These are phyloP conservation scores for Notolepis coatsorum DNA, from an alignment of 2,797 vertebrate species.

Conservation along the genomic window DNA sequence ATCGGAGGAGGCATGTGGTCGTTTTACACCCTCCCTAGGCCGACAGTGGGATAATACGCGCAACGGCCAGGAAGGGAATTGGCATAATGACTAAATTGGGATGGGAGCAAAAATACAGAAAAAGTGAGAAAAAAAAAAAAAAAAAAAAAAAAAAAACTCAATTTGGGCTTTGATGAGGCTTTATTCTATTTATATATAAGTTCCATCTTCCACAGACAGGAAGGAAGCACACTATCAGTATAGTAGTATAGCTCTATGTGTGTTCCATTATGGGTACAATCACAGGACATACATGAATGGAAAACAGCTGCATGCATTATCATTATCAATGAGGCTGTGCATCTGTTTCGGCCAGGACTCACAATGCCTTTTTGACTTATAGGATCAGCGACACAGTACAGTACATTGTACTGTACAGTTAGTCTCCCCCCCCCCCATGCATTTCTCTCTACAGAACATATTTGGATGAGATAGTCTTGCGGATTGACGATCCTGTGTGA, in stretches of 20 bases:
- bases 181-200: conserved; percentile 28
- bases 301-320: conserved; percentile 45
- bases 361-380: conserved; percentile 30
- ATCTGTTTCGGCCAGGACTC: conserved; percentile 22
- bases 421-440: conserved; percentile 1
- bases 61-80: no score
- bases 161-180: background rate
- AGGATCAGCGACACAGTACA: conserved; percentile 28
- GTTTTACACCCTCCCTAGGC: no score
- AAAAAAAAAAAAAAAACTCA: background rate
- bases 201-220: conserved; percentile 8
- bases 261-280: conserved; percentile 16
- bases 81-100: no score
- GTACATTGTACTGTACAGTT: conserved; percentile 11
- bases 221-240: conserved; percentile 4
- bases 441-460: no score
- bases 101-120: no score
- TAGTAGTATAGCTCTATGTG: background rate
- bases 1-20: no score
- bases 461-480: no score
- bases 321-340: conserved; percentile 23
- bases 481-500: no score
- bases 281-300: conserved; percentile 1
- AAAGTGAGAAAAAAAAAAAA: background rate
- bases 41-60: no score